Evolutionary conservation across 2,797 vertebrate species (phyloP), one percentile per base, ranked within the genome.

Genomic region (Benthosema pterotum): DNA sequence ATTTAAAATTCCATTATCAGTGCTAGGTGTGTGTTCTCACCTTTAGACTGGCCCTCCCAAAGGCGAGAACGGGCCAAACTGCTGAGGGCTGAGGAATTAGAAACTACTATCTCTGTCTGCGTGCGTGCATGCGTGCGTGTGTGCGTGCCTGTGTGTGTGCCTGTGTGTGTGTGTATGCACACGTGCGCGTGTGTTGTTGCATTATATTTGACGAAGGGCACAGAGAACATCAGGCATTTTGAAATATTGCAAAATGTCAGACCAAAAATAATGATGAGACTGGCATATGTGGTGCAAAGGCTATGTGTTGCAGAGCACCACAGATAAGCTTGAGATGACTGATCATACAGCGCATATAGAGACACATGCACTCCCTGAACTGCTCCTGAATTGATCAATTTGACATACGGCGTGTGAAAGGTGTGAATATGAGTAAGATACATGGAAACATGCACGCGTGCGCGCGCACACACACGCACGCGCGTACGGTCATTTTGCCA

Each of bases 1-100:
- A 89, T 92, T 92, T 91, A 90, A 90, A 92, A 91, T 91, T 88
- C 89, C 89, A 91, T 91, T 90, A 90, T 87, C 87, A 84, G 79
- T 74, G 76, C 43, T 52, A 85, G 83, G 75, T 83, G 75, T 86
- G 80, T 83, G 75, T 87, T 87, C 87, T 86, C 75, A 90, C 89
- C 91, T 91, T 78, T 88, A 66, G 56, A 82, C 80, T 62, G 71
- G 71, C 61, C 61, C 67, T 70, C 62, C 58, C 14, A 52, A 62
- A 77, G 74, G 75, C 63, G 83, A 85, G 32, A 38, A 80, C 53
- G 69, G 66, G 63, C 70, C 73, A 71, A 78, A 75, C 67, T 69
- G 77, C 76, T 75, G 71, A 77, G 48, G 43, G 67, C 49, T 67
- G 71, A 71, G 74, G 85, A 83, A 78, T 81, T 61, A 73, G 76